These are phyloP conservation scores for Gavia stellata DNA, from an alignment of 2,113 vertebrate genomes.

Conservation along the genomic window DNA sequence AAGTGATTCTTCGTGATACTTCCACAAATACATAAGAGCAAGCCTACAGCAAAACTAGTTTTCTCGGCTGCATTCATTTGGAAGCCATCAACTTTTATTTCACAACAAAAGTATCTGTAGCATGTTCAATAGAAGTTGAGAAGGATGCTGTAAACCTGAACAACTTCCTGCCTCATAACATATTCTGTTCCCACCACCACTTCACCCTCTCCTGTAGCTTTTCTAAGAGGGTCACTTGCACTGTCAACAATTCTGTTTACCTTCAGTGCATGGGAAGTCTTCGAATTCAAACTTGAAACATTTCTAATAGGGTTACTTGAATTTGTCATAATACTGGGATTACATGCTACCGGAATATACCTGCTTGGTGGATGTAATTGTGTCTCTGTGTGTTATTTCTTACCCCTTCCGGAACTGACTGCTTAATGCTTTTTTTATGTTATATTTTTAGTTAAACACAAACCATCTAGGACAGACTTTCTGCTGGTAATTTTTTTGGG, in stretches of 20 bases:
- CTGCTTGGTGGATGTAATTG: background rate
- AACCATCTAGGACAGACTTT: background rate
- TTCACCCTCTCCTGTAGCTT: background rate
- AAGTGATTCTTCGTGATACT: background rate
- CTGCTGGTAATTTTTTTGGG: background rate
- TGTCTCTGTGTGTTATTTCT: background rate
- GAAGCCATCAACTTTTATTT: background rate
- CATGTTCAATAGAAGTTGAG: background rate
- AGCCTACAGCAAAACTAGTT: background rate
- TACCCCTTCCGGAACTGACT: background rate
- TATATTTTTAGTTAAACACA: background rate
- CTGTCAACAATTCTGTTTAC: background rate
- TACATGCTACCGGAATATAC: background rate
- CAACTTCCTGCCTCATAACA: background rate
- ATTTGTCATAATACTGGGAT: background rate
- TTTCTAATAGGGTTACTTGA: background rate
- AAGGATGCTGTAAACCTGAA: background rate
- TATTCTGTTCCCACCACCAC: background rate
- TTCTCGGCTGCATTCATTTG: background rate
- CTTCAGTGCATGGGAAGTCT: background rate
- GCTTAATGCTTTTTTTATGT: background rate
- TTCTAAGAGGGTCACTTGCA: background rate
- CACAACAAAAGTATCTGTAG: background rate
- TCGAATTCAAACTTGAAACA: background rate
- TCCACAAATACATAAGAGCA: background rate